Evolutionary conservation across 2,797 vertebrate species (phyloP), one percentile per base, ranked within the genome.

Genomic region (Coilia nasus): DNA sequence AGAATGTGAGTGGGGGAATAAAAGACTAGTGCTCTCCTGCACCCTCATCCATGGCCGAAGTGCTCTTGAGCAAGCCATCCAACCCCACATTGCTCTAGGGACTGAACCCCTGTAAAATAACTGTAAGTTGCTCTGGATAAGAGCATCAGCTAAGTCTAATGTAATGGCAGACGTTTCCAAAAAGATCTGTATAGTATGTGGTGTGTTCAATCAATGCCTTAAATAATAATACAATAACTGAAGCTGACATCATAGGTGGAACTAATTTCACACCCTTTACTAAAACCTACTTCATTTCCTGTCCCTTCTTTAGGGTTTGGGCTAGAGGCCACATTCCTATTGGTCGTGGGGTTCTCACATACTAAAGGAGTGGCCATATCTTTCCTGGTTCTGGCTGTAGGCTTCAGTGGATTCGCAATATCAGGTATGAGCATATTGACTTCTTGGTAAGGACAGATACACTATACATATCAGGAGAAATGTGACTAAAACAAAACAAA

Each of bases 381-480:
- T 2, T 98, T 98, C 91, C 93, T 98, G 46, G 96, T 98, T 50
- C 91, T 98, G 41, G 97, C 97, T 0, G 97, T 98, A 83, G 97
- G 97, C 80, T 98, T 98, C 92, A 97, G 97, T 84, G 97, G 97
- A 83, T 98, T 98, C 82, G 97, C 97, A 35, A 98, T 98, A 89
- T 98, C 97, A 91, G 97, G 97, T 97, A 88, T 94, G 90, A 87
- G 17, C 47, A 82, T 19, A 11, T 2, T 35, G 41, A 10, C 31
- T 3, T 44, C 4, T 50, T 83, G 25, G 11, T 47, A 11, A 50
- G 17, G 60, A 17, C 17, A 25, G 17, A 44, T 5, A 23, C 21
- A 12, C 9, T 62, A 15, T 21, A 47, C 67, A 25, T 56, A 75
- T 15, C 31, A 21, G 17, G 28, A 75, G 6, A 75, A 75, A 35